Percentiles rank a stretch among this genome's conserved stretches.
These are phyloP conservation scores for Mya arenaria DNA, from an alignment of 1,140 invertebrate species.

Conservation along the genomic window DNA sequence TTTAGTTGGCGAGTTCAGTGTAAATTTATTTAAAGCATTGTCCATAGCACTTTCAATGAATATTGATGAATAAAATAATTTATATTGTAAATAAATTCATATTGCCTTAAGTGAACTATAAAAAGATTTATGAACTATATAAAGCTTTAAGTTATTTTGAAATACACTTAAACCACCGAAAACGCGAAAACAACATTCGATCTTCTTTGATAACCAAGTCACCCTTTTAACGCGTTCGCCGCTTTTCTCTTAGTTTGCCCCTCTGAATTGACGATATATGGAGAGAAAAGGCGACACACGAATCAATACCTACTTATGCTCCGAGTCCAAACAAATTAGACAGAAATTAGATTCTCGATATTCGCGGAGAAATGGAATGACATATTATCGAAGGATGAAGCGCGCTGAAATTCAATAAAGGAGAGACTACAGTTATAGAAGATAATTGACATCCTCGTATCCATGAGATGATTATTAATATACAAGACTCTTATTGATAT, in stretches of 20 bases:
- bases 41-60: no score
- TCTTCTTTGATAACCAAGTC: slow-evolving; percentile 14
- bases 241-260: not conserved
- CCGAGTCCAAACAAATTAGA: slow-evolving; percentile 50
- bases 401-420: slow-evolving; percentile 25
- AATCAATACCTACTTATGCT: slow-evolving; percentile 55
- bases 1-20: no score
- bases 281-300: slow-evolving; percentile 4
- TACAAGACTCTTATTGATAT: no score
- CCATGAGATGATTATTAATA: not conserved
- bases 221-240: slow-evolving; percentile 36
- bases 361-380: slow-evolving; percentile 41
- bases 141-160: no score
- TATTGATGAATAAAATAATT: no score
- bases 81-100: no score
- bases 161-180: no score
- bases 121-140: no score
- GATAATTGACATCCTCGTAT: not conserved
- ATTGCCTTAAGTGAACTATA: no score
- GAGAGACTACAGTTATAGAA: not conserved
- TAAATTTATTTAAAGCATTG: no score
- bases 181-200: no score
- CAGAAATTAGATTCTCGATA: slow-evolving; percentile 50
- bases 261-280: slow-evolving; percentile 21
- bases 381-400: slow-evolving; percentile 35